These are phyloP conservation scores for Gobionotothen gibberifrons DNA, from an alignment of 2,797 vertebrate genomes.

Conservation along the genomic window DNA sequence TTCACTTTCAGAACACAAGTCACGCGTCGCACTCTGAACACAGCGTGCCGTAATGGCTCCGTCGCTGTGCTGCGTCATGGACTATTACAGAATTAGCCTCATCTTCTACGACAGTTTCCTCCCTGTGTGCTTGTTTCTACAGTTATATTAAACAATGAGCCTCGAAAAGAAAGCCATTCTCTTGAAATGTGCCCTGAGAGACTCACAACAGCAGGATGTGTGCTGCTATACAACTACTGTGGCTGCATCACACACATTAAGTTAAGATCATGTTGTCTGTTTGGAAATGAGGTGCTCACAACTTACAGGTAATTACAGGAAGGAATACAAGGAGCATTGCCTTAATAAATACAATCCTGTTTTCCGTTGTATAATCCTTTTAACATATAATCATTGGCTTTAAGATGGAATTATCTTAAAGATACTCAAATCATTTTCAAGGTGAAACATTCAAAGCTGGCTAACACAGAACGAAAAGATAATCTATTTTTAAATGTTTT, in stretches of 20 bases:
- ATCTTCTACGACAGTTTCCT: constrained; percentile 30
- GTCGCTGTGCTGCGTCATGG: constrained; percentile 31
- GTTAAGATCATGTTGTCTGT: constrained; percentile 10
- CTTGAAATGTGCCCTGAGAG: constrained; percentile 11
- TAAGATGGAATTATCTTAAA: too few relatives aligned
- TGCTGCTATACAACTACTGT: constrained; percentile 4
- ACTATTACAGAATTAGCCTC: constrained; percentile 41
- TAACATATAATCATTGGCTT: too few relatives aligned
- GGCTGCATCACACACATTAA: constrained; percentile 25
- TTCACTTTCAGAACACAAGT: constrained; percentile 32
- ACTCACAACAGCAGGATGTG: constrained; percentile 26
- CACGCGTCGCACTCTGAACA: constrained; percentile 38
- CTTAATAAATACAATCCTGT: too few relatives aligned
- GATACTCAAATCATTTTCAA: too few relatives aligned
- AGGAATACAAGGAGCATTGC: not conserved
- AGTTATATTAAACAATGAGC: constrained; percentile 34
- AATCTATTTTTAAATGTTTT: not conserved
- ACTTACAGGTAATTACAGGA: not conserved
- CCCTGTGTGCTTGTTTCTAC: constrained; percentile 29
- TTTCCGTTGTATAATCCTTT: too few relatives aligned
- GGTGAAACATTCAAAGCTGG: too few relatives aligned
- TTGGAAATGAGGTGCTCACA: not conserved
- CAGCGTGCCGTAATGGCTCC: constrained; percentile 46
- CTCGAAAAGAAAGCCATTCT: constrained; percentile 21
- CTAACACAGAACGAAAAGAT: too few relatives aligned